These are phyloP conservation scores for Taphrorychus bicolor DNA, from an alignment of 2,888 invertebrate species.

Conservation along the genomic window DNA sequence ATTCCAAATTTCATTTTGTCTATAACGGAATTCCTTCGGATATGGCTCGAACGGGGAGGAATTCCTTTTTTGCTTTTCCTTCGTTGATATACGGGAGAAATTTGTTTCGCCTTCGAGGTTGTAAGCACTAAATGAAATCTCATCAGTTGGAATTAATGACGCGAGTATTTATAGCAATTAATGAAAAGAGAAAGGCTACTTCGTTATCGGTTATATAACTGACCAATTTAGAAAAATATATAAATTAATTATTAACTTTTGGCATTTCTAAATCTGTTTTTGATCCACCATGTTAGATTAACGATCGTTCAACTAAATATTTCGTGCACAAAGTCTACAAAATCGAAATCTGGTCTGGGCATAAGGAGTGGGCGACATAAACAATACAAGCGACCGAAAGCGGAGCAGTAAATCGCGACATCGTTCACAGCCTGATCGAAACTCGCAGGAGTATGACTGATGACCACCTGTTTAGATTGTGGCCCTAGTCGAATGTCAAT, in stretches of 20 bases:
- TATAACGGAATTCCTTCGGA: conserved; percentile 29
- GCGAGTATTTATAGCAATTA: too few relatives aligned
- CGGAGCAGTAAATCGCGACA: conserved; percentile 3
- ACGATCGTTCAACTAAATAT: too few relatives aligned
- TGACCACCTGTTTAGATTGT: conserved; percentile 13
- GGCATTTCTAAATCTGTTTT: too few relatives aligned
- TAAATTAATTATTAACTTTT: too few relatives aligned
- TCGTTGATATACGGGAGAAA: conserved; percentile 17
- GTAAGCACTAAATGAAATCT: not conserved
- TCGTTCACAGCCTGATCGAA: not conserved
- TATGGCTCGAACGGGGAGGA: conserved; percentile 26
- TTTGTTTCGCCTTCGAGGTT: conserved; percentile 4
- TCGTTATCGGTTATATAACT: too few relatives aligned
- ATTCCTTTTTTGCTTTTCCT: conserved; percentile 9
- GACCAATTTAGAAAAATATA: too few relatives aligned
- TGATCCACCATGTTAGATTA: too few relatives aligned
- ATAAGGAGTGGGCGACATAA: too few relatives aligned
- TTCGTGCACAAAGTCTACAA: too few relatives aligned
- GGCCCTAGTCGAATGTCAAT: not conserved
- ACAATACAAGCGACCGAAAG: too few relatives aligned
- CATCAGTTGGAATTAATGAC: not conserved
- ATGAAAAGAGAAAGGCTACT: too few relatives aligned
- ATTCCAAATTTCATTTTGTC: conserved; percentile 35
- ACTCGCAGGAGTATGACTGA: conserved; percentile 3
- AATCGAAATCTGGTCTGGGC: too few relatives aligned